A percentile compares a stretch with the other conserved stretches of the same genome.
These are phyloP conservation scores for Emydocephalus ijimae DNA, from an alignment of 2,113 vertebrate genomes.

Conservation along the genomic window DNA sequence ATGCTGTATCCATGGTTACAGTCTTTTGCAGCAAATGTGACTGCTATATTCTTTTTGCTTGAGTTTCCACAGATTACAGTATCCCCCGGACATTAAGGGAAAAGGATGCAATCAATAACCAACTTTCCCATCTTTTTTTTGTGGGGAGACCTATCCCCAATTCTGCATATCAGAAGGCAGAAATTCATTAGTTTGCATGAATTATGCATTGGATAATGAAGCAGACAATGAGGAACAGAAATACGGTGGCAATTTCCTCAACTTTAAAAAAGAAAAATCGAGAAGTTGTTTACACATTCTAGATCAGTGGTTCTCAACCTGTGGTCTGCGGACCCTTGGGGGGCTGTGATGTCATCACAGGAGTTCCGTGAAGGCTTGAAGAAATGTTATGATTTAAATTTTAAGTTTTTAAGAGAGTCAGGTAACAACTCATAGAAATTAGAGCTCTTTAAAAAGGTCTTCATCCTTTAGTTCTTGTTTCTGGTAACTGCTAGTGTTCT, in stretches of 20 bases:
- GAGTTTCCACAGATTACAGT: background rate
- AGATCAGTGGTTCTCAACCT: background rate
- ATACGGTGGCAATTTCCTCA: background rate
- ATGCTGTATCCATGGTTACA: background rate
- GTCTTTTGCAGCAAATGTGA: background rate
- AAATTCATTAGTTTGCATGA: background rate
- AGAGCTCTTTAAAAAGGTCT: background rate
- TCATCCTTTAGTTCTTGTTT: background rate
- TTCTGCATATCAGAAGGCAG: conserved; percentile 33
- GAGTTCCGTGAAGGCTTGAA: background rate
- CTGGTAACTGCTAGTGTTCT: background rate
- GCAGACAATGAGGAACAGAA: background rate
- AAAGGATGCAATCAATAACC: background rate
- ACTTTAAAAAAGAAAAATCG: background rate
- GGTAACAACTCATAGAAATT: background rate
- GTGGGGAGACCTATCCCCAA: background rate
- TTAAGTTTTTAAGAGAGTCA: background rate
- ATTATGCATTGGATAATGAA: background rate
- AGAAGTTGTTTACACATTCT: background rate
- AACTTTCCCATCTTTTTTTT: background rate
- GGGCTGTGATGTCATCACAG: background rate
- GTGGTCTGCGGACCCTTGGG: background rate
- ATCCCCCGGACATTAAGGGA: background rate
- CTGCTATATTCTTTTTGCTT: background rate
- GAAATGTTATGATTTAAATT: background rate